phyloP scores from a whole-genome alignment of 1,140 invertebrate genomes.

The Hylyphantes graminicola region DNA sequence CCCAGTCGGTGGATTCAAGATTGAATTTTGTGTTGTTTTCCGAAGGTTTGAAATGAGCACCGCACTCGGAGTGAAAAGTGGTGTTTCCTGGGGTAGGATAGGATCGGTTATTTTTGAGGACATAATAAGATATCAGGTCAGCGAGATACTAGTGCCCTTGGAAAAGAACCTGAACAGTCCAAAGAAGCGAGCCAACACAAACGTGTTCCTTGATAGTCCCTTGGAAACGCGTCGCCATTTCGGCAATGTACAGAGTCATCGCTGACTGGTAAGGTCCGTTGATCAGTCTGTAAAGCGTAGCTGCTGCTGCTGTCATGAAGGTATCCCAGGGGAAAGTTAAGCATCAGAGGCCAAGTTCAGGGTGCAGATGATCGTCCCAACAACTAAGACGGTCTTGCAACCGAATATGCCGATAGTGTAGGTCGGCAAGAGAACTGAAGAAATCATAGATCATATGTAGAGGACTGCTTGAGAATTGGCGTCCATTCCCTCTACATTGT shows the following conservation, averaged over 20 bases:
- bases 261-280: constrained; percentile 71
- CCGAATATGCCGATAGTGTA: constrained; percentile 64
- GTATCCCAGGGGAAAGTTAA: constrained; percentile 62
- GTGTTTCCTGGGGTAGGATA: background rate
- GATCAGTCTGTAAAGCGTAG: constrained; percentile 67
- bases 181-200: constrained; percentile 32
- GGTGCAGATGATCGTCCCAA: constrained; percentile 66
- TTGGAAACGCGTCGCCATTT: constrained; percentile 65
- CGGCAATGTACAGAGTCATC: constrained; percentile 71
- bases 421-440: constrained; percentile 5
- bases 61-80: background rate
- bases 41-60: background rate
- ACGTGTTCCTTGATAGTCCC: background rate
- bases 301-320: constrained; percentile 69
- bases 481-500: constrained; percentile 30
- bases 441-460: constrained; percentile 7
- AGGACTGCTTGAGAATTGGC: constrained; percentile 12
- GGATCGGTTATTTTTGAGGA: constrained; percentile 20
- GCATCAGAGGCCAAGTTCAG: constrained; percentile 69
- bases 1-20: constrained; percentile 67
- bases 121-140: constrained; percentile 30
- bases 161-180: constrained; percentile 12
- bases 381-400: constrained; percentile 68
- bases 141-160: constrained; percentile 5
- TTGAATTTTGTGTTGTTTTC: constrained; percentile 12